A percentile compares a stretch with the other conserved stretches of the same genome.
These are phyloP conservation scores for Hippocampus guttulatus DNA, from an alignment of 2,113 vertebrate genomes.

Conservation along the genomic window DNA sequence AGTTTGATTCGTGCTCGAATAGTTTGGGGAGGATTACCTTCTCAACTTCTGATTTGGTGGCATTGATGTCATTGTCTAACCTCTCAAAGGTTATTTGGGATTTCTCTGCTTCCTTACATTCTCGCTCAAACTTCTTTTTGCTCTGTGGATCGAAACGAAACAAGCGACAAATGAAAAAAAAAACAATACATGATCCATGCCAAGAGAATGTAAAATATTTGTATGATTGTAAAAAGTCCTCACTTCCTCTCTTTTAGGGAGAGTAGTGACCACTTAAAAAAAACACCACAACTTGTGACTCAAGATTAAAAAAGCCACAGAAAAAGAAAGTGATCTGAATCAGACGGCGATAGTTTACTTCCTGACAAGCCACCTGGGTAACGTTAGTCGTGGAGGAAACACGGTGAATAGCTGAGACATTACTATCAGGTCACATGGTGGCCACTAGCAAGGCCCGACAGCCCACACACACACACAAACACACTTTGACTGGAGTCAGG, in stretches of 20 bases:
- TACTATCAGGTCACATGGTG: slow-evolving; percentile 52
- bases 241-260: not conserved
- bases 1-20: not conserved
- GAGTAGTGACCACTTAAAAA: not conserved
- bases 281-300: slow-evolving; percentile 27
- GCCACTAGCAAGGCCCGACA: slow-evolving; percentile 28
- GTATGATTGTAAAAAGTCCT: not conserved
- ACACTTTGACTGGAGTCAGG: not conserved
- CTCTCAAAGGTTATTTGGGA: slow-evolving; percentile 86
- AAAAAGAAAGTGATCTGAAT: slow-evolving; percentile 33
- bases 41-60: slow-evolving; percentile 97
- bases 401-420: slow-evolving; percentile 63
- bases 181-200: not conserved
- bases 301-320: slow-evolving; percentile 4
- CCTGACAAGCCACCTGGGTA: slow-evolving; percentile 69
- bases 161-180: not conserved
- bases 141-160: slow-evolving; percentile 71
- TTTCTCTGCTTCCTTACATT: slow-evolving; percentile 95
- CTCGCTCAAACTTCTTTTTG: slow-evolving; percentile 98
- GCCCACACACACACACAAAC: not conserved
- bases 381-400: slow-evolving; percentile 59
- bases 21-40: slow-evolving; percentile 75
- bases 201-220: not conserved
- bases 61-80: slow-evolving; percentile 93
- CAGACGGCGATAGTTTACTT: slow-evolving; percentile 42